phyloP scores from a whole-genome alignment of 2,888 invertebrate genomes.

The Yponomeuta cagnagella region DNA sequence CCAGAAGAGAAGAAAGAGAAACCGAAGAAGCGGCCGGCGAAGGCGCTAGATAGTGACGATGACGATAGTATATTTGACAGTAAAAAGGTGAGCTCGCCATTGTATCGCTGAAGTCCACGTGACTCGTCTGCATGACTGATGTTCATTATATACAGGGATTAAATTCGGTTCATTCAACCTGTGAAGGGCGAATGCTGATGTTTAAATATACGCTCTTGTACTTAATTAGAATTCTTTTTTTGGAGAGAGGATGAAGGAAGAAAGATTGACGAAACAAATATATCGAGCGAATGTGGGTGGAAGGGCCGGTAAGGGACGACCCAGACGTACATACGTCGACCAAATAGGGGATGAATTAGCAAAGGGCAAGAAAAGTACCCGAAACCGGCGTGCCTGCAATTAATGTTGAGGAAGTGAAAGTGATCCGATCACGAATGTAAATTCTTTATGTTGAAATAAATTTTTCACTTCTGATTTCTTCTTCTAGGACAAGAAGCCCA shows the following conservation, averaged over 20 bases:
- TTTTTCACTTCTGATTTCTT: background rate
- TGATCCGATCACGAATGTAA: too few relatives aligned
- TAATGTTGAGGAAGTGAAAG: too few relatives aligned
- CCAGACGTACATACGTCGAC: too few relatives aligned
- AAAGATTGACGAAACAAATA: too few relatives aligned
- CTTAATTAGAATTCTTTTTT: background rate
- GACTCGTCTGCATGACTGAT: background rate
- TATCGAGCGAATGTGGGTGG: too few relatives aligned
- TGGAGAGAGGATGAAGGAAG: too few relatives aligned
- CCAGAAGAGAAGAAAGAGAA: conserved; percentile 44
- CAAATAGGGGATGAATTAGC: too few relatives aligned
- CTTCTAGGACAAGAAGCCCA: conserved; percentile 53
- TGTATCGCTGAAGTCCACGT: background rate
- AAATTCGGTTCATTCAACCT: background rate
- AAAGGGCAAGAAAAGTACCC: too few relatives aligned
- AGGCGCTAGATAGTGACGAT: conserved; percentile 54
- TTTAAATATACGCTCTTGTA: background rate
- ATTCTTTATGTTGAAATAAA: too few relatives aligned
- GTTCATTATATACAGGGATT: background rate
- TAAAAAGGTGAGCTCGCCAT: conserved; percentile 50
- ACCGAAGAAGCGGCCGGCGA: conserved; percentile 58
- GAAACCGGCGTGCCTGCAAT: too few relatives aligned
- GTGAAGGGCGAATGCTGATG: background rate
- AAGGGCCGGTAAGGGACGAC: too few relatives aligned
- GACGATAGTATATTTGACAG: conserved; percentile 69